Conservation (phyloP, 2,113 vertebrate species). For the Phalacrocorax brasilianus region DNA sequence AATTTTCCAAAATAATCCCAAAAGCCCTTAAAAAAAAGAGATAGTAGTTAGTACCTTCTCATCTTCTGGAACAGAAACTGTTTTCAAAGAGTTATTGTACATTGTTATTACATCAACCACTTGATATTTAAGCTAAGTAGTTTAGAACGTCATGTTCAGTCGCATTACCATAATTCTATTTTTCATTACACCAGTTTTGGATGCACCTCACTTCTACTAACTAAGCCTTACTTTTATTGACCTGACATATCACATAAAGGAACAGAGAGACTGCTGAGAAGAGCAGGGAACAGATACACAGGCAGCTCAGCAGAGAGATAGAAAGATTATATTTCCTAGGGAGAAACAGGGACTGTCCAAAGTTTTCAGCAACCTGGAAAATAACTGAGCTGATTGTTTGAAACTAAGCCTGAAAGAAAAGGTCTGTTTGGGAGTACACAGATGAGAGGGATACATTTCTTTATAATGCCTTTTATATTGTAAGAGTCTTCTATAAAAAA, state of each 20-base stretch:
- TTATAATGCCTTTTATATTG: not conserved
- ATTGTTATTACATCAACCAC: not conserved
- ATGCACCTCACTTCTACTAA: not conserved
- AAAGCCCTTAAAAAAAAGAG: not conserved
- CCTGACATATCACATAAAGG: not conserved
- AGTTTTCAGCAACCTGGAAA: not conserved
- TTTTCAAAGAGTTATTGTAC: not conserved
- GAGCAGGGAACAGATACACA: not conserved
- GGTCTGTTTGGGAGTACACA: not conserved
- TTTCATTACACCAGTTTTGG: not conserved
- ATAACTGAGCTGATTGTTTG: not conserved
- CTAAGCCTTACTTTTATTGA: not conserved
- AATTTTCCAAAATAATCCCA: not conserved
- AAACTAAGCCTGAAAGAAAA: not conserved
- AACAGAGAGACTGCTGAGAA: not conserved
- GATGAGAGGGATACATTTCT: not conserved
- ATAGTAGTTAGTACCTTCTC: not conserved
- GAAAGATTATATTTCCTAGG: not conserved
- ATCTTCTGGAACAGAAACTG: not conserved
- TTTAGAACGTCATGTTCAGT: not conserved
- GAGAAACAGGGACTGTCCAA: not conserved
- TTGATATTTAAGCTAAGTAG: not conserved
- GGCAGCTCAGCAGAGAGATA: not conserved
- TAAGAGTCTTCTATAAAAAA: not conserved
- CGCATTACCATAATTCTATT: not conserved